These are phyloP conservation scores for Eueremaeus valkanovi DNA, from an alignment of 2,888 invertebrate genomes.

Conservation along the genomic window DNA sequence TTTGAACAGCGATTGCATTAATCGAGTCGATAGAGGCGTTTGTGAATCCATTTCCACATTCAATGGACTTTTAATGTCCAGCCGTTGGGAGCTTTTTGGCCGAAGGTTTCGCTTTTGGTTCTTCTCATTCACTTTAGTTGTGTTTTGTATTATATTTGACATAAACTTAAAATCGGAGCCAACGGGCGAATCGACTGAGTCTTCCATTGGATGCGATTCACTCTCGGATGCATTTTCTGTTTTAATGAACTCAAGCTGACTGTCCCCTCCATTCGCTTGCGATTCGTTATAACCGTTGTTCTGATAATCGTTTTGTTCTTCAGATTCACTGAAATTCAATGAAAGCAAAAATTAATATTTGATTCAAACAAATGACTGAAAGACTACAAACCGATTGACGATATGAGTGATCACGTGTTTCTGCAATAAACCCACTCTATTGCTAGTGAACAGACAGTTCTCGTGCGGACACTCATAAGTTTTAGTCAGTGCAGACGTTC, in stretches of 20 bases:
- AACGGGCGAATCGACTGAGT: too few species aligned
- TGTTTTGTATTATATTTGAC: too few species aligned
- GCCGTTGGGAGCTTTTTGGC: not conserved
- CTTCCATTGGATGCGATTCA: too few species aligned
- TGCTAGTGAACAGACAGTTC: not conserved
- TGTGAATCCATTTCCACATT: not conserved
- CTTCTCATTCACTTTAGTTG: too few species aligned
- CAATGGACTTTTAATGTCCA: not conserved
- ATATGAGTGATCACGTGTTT: not conserved
- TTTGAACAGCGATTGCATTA: not conserved
- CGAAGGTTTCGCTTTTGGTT: not conserved
- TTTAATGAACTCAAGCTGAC: too few species aligned
- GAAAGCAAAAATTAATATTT: not conserved
- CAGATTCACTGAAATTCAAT: not conserved
- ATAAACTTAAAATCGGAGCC: too few species aligned
- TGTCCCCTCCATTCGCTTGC: too few species aligned
- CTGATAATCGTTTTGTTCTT: not conserved
- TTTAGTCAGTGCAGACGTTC: not conserved
- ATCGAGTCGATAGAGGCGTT: not conserved
- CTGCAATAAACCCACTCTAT: not conserved
- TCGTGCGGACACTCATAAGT: not conserved
- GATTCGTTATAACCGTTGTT: too few species aligned
- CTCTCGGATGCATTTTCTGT: too few species aligned
- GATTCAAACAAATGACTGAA: not conserved
- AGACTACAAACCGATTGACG: not conserved